Conservation (phyloP, 2,113 vertebrate species). For the Misgurnus anguillicaudatus region DNA sequence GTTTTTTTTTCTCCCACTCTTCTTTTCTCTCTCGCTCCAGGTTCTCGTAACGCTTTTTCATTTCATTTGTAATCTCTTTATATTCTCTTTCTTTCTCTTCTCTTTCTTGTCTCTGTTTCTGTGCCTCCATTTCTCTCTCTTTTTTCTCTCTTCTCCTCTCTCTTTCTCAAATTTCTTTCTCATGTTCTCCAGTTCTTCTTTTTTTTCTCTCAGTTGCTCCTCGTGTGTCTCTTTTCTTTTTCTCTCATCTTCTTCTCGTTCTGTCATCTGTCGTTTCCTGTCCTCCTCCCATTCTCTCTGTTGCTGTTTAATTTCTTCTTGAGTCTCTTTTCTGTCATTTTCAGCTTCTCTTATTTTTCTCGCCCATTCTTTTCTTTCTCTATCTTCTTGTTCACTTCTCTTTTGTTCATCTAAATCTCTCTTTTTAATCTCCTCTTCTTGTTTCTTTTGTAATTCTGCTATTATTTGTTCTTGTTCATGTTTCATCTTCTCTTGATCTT, state of each 20-base stretch:
- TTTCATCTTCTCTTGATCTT: background rate
- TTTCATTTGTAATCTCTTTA: too few relatives aligned
- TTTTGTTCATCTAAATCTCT: background rate
- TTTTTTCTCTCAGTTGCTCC: too few relatives aligned
- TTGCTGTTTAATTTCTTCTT: too few relatives aligned
- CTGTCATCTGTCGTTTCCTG: background rate
- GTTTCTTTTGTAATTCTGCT: background rate
- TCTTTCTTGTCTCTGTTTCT: too few relatives aligned
- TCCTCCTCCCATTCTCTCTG: too few relatives aligned
- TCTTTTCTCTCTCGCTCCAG: background rate
- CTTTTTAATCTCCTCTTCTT: slow-evolving; percentile 14
- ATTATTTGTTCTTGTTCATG: background rate
- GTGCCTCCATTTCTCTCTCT: too few relatives aligned
- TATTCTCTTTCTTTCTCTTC: too few relatives aligned
- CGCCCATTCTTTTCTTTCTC: slow-evolving; percentile 7
- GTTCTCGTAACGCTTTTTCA: too few relatives aligned
- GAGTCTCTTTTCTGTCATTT: too few relatives aligned
- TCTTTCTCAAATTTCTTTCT: too few relatives aligned
- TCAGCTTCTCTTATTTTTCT: background rate
- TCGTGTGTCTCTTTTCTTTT: background rate
- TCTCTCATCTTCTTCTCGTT: background rate
- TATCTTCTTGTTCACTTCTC: background rate
- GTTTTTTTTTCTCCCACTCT: background rate
- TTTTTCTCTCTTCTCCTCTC: too few relatives aligned
- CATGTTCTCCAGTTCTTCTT: too few relatives aligned